phyloP scores from a whole-genome alignment of 2,888 invertebrate genomes.

The Catocala fraxini region DNA sequence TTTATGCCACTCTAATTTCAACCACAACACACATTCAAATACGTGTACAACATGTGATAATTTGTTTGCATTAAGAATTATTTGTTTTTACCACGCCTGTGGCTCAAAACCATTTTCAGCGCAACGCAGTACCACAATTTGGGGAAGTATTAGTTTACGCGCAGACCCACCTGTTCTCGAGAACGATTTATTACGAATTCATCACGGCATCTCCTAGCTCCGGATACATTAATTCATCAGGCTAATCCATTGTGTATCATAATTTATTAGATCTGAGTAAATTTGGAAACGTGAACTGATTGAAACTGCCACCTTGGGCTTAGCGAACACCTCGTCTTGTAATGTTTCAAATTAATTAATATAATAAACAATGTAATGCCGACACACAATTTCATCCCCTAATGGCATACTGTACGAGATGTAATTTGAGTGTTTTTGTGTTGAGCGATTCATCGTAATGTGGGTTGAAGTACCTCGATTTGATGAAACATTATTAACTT shows the following conservation, averaged over 20 bases:
- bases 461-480: not conserved
- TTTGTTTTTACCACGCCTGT: not conserved
- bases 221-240: constrained; percentile 58
- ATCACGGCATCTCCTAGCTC: constrained; percentile 40
- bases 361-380: constrained; percentile 46
- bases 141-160: not conserved
- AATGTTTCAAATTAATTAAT: constrained; percentile 48
- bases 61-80: too few species aligned
- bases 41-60: too few species aligned
- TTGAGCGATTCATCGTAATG: constrained; percentile 6
- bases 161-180: constrained; percentile 14
- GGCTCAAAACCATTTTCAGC: not conserved
- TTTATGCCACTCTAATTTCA: too few species aligned
- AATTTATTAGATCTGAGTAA: constrained; percentile 59
- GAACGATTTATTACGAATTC: constrained; percentile 53
- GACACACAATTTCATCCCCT: constrained; percentile 31
- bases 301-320: constrained; percentile 43
- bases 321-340: constrained; percentile 27
- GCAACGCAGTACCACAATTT: not conserved
- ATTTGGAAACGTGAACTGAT: constrained; percentile 51
- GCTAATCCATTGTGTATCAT: constrained; percentile 56
- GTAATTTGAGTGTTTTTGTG: constrained; percentile 21
- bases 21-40: too few species aligned
- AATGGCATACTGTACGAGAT: constrained; percentile 33
- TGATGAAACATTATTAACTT: constrained; percentile 6